Base-by-base conservation (phyloP, 2,113 vertebrate species). In the Acanthisitta chloris region DNA sequence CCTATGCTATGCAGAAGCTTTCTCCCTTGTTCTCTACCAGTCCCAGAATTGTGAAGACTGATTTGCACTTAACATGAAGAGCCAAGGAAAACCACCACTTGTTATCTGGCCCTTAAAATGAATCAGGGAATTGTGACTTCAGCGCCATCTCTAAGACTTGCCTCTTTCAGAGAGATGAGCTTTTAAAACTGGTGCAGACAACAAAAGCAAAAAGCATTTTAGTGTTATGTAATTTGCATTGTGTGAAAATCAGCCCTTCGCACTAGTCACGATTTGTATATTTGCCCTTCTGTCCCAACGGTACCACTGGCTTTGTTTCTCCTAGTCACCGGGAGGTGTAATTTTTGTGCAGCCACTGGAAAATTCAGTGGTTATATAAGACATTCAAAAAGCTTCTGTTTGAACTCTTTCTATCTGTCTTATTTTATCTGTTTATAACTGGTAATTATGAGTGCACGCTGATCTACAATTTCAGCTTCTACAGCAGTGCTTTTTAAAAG, bases 321-420 rank as follows among this genome's bases (percentile, higher is more conserved):
- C 51, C 25, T 46, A 51, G 51, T 74, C 1, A 0, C 21, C 48
- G 52, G 71, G 46, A 88, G 29, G 45, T 71, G 38, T 33, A 85
- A 74, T 85, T 92, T 31, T 61, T 95, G 89, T 84, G 57, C 83
- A 96, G 69, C 4, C 34, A 67, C 81, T 1, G 20, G 70, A 95
- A 97, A 96, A 96, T 89, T 73, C 52, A 67, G 40, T 59, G 65
- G 54, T 94, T 95, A 90, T 34, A 23, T 78, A 94, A 94, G 55
- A 42, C 25, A 72, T 48, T 78, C 4, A 24, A 86, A 94, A 89
- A 95, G 40, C 52, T 88, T 15, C 59, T 74, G 13, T 91, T 84
- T 81, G 69, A 92, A 89, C 88, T 92, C 40, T 84, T 89, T n/a
- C 29, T 73, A 46, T 90, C 88, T 90, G 71, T 86, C 94, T 92